Evolutionary conservation across 1,140 invertebrate genomes (phyloP), one percentile per base, ranked within the genome.

Genomic region (Augochlora pura): DNA sequence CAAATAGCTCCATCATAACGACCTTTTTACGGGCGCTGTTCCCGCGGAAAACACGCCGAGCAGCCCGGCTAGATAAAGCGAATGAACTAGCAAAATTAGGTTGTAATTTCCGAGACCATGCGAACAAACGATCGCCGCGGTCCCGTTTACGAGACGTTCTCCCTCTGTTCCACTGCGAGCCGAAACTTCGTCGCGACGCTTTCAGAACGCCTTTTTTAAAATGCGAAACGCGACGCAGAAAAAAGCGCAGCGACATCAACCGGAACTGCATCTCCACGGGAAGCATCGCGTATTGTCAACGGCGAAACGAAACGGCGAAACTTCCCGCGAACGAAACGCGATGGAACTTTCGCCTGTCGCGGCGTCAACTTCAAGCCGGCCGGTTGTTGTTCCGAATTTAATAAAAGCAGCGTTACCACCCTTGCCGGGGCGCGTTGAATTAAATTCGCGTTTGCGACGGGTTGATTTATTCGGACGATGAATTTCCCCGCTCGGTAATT

Each of bases 301-400:
- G 21, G 49, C 9, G 75, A 52, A 70, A 57, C 23, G 63, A 49
- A 72, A 78, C 70, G 62, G 54, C 21, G 9, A n/a, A 57, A 57
- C 54, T 57, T 57, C 21, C 21, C n/a, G n/a, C 21, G 2, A 23
- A 57, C 9, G 6, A 57, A n/a, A 57, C 54, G 54, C 12, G 18
- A 7, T 4, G 18, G 21, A 32, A 59, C 16, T 49, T 71, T 12
- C 67, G 32, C 16, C n/a, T 27, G 39, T 63, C 27, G 42, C 66
- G 27, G 38, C 52, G n/a, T 73, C 46, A 65, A 59, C 39, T 73
- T 65, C 9, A 25, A 23, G 12, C 42, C 38, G 49, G 0, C 18
- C 10, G 32, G 69, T 73, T 65, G 77, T 78, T 73, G 38, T 46
- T 78, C 25, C 32, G 59, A 42, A 59, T 78, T 78, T 59, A 65